Percentiles rank a stretch among this genome's conserved stretches.
These are phyloP conservation scores for Xiphorhynchus elegans DNA, from an alignment of 2,113 vertebrate genomes.

Conservation along the genomic window DNA sequence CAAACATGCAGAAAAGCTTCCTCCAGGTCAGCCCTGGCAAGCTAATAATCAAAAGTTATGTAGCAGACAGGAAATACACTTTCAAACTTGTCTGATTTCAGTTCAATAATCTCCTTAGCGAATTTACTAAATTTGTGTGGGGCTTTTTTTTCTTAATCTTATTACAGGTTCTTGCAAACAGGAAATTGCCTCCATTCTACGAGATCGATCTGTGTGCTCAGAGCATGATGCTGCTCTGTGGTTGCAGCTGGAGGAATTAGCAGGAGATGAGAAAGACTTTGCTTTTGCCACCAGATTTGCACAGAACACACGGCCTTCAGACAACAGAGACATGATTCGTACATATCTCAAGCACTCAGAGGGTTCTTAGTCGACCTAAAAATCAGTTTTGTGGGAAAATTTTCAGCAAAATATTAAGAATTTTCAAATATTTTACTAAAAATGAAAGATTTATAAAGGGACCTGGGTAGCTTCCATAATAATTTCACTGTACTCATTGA, in stretches of 20 bases:
- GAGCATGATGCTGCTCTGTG: background rate
- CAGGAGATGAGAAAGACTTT: background rate
- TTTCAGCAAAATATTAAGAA: background rate
- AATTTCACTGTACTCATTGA: background rate
- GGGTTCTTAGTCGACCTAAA: background rate
- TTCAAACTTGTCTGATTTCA: constrained; percentile 39
- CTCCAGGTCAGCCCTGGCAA: background rate
- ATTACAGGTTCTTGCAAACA: constrained; percentile 61
- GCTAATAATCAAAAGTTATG: constrained; percentile 3
- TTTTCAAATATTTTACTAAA: background rate
- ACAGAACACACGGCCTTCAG: background rate
- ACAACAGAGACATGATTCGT: background rate
- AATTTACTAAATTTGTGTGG: constrained; percentile 20
- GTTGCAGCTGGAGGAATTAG: background rate
- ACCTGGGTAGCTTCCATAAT: background rate
- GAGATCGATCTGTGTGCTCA: constrained; percentile 33
- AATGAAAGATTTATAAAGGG: background rate
- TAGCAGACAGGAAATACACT: constrained; percentile 9
- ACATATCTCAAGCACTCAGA: background rate
- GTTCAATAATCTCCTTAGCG: constrained; percentile 38
- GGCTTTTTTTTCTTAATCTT: background rate
- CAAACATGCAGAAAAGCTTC: background rate
- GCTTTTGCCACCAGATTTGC: background rate
- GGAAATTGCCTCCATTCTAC: constrained; percentile 60
- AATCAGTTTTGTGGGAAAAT: accelerated